Conservation (phyloP, 2,113 vertebrate genomes). For the Varanus komodoensis region DNA sequence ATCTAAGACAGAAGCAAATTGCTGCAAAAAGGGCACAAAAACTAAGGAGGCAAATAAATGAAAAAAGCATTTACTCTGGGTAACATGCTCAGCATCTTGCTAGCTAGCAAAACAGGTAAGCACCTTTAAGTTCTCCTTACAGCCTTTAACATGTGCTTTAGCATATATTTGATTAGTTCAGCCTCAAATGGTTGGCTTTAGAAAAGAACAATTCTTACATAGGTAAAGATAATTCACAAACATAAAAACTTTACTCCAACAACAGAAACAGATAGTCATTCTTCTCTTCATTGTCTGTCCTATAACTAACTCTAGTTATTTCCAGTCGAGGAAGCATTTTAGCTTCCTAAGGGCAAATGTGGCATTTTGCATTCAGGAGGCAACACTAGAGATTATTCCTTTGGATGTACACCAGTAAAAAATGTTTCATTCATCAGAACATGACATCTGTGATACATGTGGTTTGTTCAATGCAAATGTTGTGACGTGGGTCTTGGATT, state of each 20-base stretch:
- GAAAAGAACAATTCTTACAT: not conserved
- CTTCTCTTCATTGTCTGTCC: conserved; percentile 11
- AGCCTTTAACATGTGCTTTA: not conserved
- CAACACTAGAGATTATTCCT: not conserved
- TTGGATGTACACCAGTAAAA: not conserved
- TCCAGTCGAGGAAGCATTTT: not conserved
- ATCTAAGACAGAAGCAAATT: conserved; percentile 25
- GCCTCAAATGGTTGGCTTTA: not conserved
- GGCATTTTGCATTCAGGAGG: not conserved
- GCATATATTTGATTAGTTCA: not conserved
- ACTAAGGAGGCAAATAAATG: conserved; percentile 5
- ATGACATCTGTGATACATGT: not conserved
- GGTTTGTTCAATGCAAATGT: not conserved
- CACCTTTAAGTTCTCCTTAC: not conserved
- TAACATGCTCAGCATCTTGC: not conserved
- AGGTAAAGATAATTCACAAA: conserved; percentile 24
- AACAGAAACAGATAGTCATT: not conserved
- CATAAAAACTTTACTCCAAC: conserved; percentile 4
- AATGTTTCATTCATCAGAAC: not conserved
- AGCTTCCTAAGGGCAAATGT: not conserved
- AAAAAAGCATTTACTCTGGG: conserved; percentile 10
- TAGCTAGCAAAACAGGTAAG: conserved; percentile 3
- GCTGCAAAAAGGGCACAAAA: not conserved
- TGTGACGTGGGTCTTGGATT: not conserved
- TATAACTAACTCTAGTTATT: not conserved